phyloP scores from a whole-genome alignment of 2,797 vertebrate species.

The Phaenicophaeus curvirostris region DNA sequence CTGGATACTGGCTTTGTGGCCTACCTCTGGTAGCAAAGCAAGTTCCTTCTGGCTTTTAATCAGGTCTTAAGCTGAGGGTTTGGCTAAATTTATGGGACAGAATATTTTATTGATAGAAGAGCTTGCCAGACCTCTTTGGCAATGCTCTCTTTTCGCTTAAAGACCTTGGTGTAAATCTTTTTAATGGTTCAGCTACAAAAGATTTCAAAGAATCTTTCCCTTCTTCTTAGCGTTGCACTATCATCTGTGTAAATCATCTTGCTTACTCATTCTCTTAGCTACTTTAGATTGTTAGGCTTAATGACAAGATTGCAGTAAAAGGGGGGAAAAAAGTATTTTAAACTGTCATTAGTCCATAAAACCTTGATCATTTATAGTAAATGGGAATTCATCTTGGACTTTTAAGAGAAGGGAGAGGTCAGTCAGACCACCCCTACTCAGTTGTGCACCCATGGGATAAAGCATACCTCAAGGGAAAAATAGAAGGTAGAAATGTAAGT shows the following conservation, averaged over 20 bases:
- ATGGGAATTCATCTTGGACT: conserved; percentile 43
- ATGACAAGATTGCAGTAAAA: conserved; percentile 57
- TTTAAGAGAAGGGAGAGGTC: conserved; percentile 51
- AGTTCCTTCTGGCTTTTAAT: conserved; percentile 36
- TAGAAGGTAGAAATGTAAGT: background rate
- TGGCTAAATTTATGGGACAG: conserved; percentile 55
- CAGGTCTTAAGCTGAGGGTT: conserved; percentile 27
- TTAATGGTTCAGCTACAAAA: conserved; percentile 49
- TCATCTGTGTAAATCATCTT: conserved; percentile 64
- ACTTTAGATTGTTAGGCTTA: conserved; percentile 70
- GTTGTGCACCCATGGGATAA: background rate
- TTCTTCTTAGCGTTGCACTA: conserved; percentile 14
- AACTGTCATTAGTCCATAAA: conserved; percentile 61
- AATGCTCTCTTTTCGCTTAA: conserved; percentile 58
- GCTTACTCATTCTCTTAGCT: conserved; percentile 64
- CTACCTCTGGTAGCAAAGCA: background rate
- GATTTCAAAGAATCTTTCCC: conserved; percentile 27
- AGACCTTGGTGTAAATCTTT: conserved; percentile 69
- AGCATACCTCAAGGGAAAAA: background rate
- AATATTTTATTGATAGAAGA: conserved; percentile 54
- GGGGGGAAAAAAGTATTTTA: conserved; percentile 18
- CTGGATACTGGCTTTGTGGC: background rate
- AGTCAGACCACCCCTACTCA: background rate
- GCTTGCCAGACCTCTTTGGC: conserved; percentile 59
- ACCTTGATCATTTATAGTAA: conserved; percentile 57